Conservation (phyloP, 2,113 vertebrate genomes). For the Leucoraja erinaceus region DNA sequence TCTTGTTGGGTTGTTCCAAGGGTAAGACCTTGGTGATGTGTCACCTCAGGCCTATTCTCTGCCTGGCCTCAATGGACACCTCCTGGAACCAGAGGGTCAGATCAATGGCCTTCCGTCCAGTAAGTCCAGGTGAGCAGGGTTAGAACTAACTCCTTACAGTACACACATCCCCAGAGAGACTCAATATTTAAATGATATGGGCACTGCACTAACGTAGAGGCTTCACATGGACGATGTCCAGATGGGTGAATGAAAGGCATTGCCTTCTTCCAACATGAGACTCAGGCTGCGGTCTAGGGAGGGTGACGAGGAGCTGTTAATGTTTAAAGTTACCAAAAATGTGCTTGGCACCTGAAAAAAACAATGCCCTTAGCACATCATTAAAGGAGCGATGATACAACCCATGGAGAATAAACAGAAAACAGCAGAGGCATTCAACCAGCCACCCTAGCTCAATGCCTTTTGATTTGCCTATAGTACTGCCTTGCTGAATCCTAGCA, state of each 20-base stretch:
- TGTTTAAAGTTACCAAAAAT: background rate
- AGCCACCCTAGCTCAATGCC: background rate
- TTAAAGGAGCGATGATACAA: background rate
- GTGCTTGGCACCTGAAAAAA: background rate
- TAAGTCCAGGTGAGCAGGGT: too few species aligned
- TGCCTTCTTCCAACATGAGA: background rate
- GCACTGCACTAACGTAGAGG: background rate
- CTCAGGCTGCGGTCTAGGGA: background rate
- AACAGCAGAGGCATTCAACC: background rate
- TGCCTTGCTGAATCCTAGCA: background rate
- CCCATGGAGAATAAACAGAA: background rate
- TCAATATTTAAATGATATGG: background rate
- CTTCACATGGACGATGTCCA: background rate
- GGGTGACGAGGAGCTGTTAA: background rate
- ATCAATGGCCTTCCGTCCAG: too few species aligned
- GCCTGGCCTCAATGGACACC: too few species aligned
- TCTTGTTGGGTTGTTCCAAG: too few species aligned
- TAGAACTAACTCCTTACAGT: too few species aligned
- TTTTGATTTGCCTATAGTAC: background rate
- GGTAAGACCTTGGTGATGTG: too few species aligned
- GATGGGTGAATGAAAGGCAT: background rate
- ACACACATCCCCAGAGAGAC: background rate
- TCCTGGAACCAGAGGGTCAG: too few species aligned
- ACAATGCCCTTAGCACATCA: background rate
- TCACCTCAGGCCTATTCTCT: too few species aligned